phyloP scores from a whole-genome alignment of 2,888 invertebrate species.

The Endotricha flammealis region DNA sequence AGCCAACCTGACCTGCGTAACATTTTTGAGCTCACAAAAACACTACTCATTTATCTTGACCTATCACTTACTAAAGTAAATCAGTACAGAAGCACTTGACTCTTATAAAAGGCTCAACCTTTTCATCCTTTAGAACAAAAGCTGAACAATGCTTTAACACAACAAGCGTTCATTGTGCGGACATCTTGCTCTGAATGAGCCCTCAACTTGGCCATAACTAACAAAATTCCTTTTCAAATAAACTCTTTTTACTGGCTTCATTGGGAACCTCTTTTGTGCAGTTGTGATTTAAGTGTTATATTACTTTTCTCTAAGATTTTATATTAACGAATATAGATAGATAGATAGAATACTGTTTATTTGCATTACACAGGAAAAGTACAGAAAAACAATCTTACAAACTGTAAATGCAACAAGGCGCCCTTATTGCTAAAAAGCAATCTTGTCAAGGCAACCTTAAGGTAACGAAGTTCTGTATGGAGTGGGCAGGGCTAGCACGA shows the following conservation, averaged over 20 bases:
- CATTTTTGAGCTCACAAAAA: not conserved
- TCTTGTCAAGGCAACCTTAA: too few relatives aligned
- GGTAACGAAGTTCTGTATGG: too few relatives aligned
- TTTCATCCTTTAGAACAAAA: slow-evolving; percentile 6
- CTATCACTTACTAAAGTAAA: not conserved
- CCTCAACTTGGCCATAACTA: slow-evolving; percentile 7
- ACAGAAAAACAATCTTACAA: too few relatives aligned
- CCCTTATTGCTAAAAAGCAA: too few relatives aligned
- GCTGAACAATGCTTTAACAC: slow-evolving; percentile 2
- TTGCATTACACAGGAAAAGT: too few relatives aligned
- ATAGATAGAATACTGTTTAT: too few relatives aligned
- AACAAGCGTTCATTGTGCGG: slow-evolving; percentile 6
- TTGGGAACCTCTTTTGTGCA: slow-evolving; percentile 1
- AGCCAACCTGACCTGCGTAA: too few relatives aligned
- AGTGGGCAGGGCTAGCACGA: too few relatives aligned
- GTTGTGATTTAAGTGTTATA: not conserved
- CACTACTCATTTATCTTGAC: not conserved
- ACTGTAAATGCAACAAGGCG: too few relatives aligned
- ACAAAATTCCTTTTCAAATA: slow-evolving; percentile 6
- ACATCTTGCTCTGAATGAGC: slow-evolving; percentile 6
- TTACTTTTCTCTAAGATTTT: too few relatives aligned
- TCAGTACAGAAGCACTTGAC: slow-evolving; percentile 3
- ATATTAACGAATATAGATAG: too few relatives aligned
- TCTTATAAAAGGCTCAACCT: slow-evolving; percentile 3
- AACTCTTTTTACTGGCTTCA: slow-evolving; percentile 1